Evolutionary conservation across 2,113 vertebrate species (phyloP), one percentile per base, ranked within the genome.

Genomic region (Cyphomyrus plagiostoma): DNA sequence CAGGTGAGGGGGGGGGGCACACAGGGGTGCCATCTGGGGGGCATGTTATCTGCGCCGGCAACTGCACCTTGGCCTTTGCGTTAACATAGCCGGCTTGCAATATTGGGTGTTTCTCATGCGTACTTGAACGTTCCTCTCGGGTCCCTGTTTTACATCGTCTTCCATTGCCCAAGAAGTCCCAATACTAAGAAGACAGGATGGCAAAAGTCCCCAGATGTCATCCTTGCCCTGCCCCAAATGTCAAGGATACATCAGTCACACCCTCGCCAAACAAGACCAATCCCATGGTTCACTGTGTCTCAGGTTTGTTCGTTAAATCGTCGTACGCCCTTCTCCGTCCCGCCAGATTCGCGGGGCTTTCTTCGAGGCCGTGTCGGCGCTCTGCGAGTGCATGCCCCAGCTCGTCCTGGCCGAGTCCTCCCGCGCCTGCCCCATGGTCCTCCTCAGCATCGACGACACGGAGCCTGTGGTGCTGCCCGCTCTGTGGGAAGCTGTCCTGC

Each of bases 401-500:
- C 89, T 98, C 50, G 92, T 97, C 90, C 96, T 95, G 91, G 89
- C 93, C 21, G 97, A 99, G 94, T 97, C 97, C 0, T 91, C 95
- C 3, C 96, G 95, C 89, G 94, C 96, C 90, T 98, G 97, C 92
- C 95, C 97, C 0, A 93, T 97, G 26, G 97, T 99, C 88, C 96
- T 99, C 45, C 96, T 98, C 46, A 97, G 94, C 90, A 97, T 99
- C 3, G 98, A 98, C 0, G 98, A 99, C 94, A 97, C 96, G 0
- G 98, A 99, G 92, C 98, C 98, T 1, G 56, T 97, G 8, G 98
- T 98, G 82, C 96, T 99, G 91, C 97, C 97, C 0, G 94, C 97
- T 23, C 96, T 98, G 89, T 99, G 98, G 98, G 97, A 99, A 92
- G 97, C 98, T 9, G 97, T 98, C 0, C 97, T 99, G 50, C 96